Evolutionary conservation across 2,797 vertebrate species (phyloP), one percentile per base, ranked within the genome.

Genomic region (Mycteria americana): DNA sequence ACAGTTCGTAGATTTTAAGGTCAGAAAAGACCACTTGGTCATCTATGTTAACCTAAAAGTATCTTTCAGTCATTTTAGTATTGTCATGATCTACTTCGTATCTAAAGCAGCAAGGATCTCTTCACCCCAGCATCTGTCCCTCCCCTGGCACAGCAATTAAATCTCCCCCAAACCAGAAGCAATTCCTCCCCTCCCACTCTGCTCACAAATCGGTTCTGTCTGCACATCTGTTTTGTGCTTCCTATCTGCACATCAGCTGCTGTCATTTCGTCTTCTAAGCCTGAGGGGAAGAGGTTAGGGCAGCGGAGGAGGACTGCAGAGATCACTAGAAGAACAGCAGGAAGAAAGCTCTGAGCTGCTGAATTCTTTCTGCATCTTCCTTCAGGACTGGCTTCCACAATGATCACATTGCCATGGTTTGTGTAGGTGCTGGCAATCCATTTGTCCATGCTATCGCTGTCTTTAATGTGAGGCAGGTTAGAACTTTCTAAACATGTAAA

Each of bases 391-490:
- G 50, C 15, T 91, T 68, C 50, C 51, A 46, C 45, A 28, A 18
- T 5, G 39, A 53, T 22, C 46, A 24, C 16, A 10, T 15, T 17
- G 27, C 35, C 41, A 9, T 12, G 16, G 28, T 27, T 33, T 33
- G 33, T 30, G 48, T 16, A 45, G 39, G 45, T 48, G 64, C 50
- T 37, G n/a, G 37, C 60, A 41, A 33, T 25, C 54, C 76, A 24
- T 14, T 18, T 27, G 16, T 21, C 45, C 21, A 13, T 15, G 21
- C 28, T 45, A 19, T 9, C 1, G 0, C 28, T 53, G 60, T 25
- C 45, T 30, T 64, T 17, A 70, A 14, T 0, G 14, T 18, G 23
- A 72, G 54, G 31, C 50, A 53, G 19, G 15, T 17, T 11, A 80
- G 57, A 80, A 30, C 59, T 25, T 60, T 22, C 50, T 35, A 18